Percentiles rank a stretch among this genome's conserved stretches.
These are phyloP conservation scores for Capreolus pygargus DNA, from an alignment of 2,113 vertebrate species.

Conservation along the genomic window DNA sequence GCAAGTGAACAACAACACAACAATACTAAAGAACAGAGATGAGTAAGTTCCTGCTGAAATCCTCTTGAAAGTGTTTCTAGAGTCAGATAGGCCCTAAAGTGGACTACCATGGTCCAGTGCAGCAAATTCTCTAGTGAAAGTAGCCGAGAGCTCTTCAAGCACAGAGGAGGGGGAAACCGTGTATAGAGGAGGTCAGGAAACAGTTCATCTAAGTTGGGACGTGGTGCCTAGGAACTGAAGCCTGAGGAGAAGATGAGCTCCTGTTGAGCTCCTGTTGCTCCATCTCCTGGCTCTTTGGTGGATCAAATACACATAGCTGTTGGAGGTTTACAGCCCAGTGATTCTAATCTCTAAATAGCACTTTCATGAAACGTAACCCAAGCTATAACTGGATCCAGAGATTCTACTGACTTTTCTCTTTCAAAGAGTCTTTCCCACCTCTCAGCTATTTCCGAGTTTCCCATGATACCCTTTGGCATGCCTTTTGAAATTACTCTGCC, in stretches of 20 bases:
- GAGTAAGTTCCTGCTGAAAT: background rate
- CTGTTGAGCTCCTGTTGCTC: accelerated
- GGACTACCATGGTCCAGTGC: no score
- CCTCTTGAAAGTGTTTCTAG: background rate
- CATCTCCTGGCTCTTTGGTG: background rate
- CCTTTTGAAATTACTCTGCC: background rate
- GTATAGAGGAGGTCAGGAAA: background rate
- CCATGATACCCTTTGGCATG: background rate
- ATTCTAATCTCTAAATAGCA: background rate
- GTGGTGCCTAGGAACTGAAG: background rate
- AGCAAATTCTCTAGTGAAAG: background rate
- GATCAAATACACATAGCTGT: background rate
- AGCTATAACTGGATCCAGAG: background rate
- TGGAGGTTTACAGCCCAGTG: background rate
- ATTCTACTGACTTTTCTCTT: background rate
- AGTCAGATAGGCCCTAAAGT: background rate
- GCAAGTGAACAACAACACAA: background rate
- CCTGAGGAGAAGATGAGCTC: background rate
- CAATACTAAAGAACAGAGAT: background rate
- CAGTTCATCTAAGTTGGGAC: background rate
- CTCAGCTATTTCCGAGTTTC: background rate
- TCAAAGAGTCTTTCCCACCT: background rate
- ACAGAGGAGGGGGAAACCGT: background rate
- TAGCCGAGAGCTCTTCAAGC: background rate
- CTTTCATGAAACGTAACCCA: background rate